A percentile compares a stretch with the other conserved stretches of the same genome.
Conservation (phyloP, 2,888 invertebrate genomes). For the Rapana venosa region DNA sequence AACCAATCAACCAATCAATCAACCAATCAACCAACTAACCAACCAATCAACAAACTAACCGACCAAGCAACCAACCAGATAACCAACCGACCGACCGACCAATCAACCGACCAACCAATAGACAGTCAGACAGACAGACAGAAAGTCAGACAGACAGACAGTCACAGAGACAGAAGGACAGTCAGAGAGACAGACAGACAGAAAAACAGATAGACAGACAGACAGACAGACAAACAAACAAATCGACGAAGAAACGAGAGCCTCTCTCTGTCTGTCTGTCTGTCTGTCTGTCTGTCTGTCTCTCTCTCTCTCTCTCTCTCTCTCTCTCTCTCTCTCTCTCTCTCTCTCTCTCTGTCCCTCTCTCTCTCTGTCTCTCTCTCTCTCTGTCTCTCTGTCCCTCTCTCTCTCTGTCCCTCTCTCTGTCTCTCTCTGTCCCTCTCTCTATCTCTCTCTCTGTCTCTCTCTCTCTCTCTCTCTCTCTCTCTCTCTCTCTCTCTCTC, state of each 20-base stretch:
- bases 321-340: background rate
- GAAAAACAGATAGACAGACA: background rate
- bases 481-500: background rate
- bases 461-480: background rate
- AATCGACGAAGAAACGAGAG: background rate
- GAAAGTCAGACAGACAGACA: no score
- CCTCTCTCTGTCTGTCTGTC: background rate
- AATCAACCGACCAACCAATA: no score
- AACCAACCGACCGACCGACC: no score
- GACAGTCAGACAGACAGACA: no score
- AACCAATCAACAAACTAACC: no score
- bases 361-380: background rate
- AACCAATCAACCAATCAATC: no score
- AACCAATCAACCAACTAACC: no score
- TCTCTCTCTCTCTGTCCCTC: background rate
- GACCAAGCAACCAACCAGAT: no score
- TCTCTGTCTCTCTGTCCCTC: background rate
- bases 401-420: background rate
- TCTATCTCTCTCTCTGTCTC: background rate
- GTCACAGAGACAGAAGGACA: no score
- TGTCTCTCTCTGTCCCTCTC: background rate
- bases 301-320: background rate
- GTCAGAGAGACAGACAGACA: no score
- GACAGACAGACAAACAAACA: background rate
- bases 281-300: slow-evolving; percentile 1